Evolutionary conservation across 2,888 invertebrate genomes (phyloP), one percentile per base, ranked within the genome.

Genomic region (Drosophila nigricruria): DNA sequence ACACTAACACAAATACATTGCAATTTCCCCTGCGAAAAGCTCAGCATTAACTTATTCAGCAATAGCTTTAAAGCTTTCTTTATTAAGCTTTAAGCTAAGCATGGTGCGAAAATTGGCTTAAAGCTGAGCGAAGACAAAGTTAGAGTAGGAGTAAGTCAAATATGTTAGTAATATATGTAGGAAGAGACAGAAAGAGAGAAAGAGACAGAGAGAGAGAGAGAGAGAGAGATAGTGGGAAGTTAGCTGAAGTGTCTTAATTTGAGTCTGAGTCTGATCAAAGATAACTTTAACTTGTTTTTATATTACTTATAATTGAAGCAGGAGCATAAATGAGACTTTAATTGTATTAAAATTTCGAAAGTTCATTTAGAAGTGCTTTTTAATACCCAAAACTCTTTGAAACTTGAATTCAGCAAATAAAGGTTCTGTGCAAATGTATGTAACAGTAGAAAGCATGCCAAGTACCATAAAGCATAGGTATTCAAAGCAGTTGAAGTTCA

Each of bases 21-120:
- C 16, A n/a, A 5, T 73, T 81, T 81, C 71, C 62, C 85, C 82
- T 70, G 6, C 50, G 36, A 50, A 59, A 63, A 61, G 43, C 59
- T 61, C 27, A 9, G 18, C 40, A 12, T n/a, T 27, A 77, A 80
- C 80, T 80, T 80, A 80, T 82, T 80, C 80, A 80, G 70, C 83
- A 10, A 3, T 36, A 63, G 59, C n/a, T n/a, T 27, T 9, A 0
- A 10, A 34, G 40, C 49, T 40, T 14, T 50, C 0, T 1, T 0
- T 0, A 0, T 3, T 5, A 2, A 43, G 64, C 71, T 65, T 64
- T 8, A 70, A 64, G 58, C 42, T 20, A 3, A 0, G 1, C 0
- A 12, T 0, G 43, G 52, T 45, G 16, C 2, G 18, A 12, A 16
- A 34, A 18, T 5, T 16, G 16, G 18, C 23, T 54, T 0, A 69